Conservation (phyloP, 2,113 vertebrate species). For the Pangasianodon gigas region DNA sequence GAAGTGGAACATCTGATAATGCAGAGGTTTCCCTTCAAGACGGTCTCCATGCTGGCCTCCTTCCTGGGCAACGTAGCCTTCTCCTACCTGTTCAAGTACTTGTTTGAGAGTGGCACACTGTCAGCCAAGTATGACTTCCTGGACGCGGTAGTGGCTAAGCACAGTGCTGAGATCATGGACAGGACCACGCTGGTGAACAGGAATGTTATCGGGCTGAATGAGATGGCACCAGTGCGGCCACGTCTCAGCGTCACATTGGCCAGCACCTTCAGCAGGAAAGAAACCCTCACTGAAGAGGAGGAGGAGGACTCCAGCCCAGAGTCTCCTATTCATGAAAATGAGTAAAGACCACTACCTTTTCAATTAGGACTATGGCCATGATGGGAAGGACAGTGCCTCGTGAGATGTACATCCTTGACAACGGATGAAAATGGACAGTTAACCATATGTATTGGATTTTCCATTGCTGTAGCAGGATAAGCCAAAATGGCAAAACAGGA, state of each 20-base stretch:
- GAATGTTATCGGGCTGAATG: conserved; percentile 91
- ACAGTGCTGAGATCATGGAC: conserved; percentile 97
- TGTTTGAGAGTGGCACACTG: conserved; percentile 94
- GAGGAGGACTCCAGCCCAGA: conserved; percentile 90
- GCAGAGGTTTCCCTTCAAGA: conserved; percentile 96
- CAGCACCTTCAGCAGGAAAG: conserved; percentile 88
- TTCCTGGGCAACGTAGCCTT: conserved; percentile 86
- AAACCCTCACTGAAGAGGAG: conserved; percentile 83
- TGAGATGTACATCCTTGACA: neutral
- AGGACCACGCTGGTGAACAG: conserved; percentile 91
- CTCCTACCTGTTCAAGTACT: conserved; percentile 91
- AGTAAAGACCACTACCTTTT: conserved; percentile 57
- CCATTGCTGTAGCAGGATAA: conserved; percentile 28
- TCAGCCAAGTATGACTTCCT: conserved; percentile 93
- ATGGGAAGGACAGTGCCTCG: conserved; percentile 47
- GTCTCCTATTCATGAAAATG: conserved; percentile 82
- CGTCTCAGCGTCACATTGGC: conserved; percentile 86
- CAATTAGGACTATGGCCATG: conserved; percentile 36
- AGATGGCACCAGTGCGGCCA: conserved; percentile 89
- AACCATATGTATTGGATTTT: conserved; percentile 38
- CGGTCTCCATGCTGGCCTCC: conserved; percentile 87
- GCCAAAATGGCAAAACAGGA: conserved; percentile 1
- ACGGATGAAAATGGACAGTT: neutral
- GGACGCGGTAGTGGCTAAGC: conserved; percentile 89
- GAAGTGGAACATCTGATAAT: conserved; percentile 75